Evolutionary conservation across 2,113 vertebrate genomes (phyloP), one percentile per base, ranked within the genome.

Genomic region (Procapra przewalskii): DNA sequence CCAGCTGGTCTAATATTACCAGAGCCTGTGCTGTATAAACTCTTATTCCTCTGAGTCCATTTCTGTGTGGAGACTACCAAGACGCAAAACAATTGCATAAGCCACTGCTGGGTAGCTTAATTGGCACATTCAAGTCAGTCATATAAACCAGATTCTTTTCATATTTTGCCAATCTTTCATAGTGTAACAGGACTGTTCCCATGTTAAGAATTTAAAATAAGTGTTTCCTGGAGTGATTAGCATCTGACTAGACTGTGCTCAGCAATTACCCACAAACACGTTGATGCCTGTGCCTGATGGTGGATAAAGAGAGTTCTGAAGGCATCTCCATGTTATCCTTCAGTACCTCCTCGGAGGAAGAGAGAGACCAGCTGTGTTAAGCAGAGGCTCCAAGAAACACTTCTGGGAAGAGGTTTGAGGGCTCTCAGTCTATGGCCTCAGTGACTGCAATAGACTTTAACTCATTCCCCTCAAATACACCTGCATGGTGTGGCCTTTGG

Each of bases 91-190:
- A 97, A 96, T 98, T 98, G 96, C 95, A 97, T 96, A 97, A 98
- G 96, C 79, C 77, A 45, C 96, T 94, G 94, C 91, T 98, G 97
- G 93, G 98, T 98, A 98, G 55, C 64, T 96, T 97, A 98, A 97
- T 91, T 98, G 97, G 97, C 86, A 92, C 97, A 96, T 96, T 98
- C 95, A 96, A 96, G 90, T 92, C 88, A 98, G 97, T 97, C 98
- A 97, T 1, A 7, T 97, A 98, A 98, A 98, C 93, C 95, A 92
- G 90, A 91, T 90, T 93, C 77, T 98, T 99, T 99, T 99, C 90
- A 98, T 98, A 99, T 98, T 98, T 98, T 98, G 98, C 98, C 98
- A 99, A 80, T 97, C 98, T 98, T 98, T 98, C 96, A 15, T 97
- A 97, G 97, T 90, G 86, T 96, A 98, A 96, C 97, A 57, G 3